These are phyloP conservation scores for Triplophysa rosa DNA, from an alignment of 2,113 vertebrate species.

Conservation along the genomic window DNA sequence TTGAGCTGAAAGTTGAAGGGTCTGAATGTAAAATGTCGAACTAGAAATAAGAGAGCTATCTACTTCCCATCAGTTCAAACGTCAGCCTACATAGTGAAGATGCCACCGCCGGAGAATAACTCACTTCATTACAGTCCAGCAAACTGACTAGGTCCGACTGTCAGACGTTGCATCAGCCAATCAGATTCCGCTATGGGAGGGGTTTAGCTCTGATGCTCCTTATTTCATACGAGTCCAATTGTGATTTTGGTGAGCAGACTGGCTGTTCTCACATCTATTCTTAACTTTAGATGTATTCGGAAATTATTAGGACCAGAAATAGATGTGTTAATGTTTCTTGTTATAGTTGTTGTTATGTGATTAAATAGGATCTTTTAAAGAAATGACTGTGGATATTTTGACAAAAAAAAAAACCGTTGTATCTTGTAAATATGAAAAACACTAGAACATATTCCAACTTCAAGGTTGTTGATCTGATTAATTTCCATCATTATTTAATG, in stretches of 20 bases:
- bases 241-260: not conserved
- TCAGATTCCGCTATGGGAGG: conserved; percentile 32
- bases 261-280: not conserved
- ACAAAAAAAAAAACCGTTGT: not conserved
- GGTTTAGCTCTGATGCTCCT: not conserved
- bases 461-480: conserved; percentile 24
- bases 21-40: not conserved
- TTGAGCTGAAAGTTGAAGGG: conserved; percentile 1
- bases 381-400: not conserved
- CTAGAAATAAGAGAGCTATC: not conserved
- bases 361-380: not conserved
- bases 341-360: not conserved
- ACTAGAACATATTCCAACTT: not conserved
- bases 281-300: not conserved
- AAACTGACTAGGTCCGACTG: conserved; percentile 1
- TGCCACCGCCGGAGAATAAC: not conserved
- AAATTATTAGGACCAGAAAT: not conserved
- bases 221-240: not conserved
- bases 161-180: conserved; percentile 36
- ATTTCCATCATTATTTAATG: conserved; percentile 32
- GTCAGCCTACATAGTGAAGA: not conserved
- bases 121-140: conserved; percentile 15
- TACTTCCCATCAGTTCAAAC: conserved; percentile 22
- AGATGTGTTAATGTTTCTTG: not conserved
- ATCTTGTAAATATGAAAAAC: not conserved